phyloP scores from a whole-genome alignment of 2,113 vertebrate species.

The Eurystomus gularis region DNA sequence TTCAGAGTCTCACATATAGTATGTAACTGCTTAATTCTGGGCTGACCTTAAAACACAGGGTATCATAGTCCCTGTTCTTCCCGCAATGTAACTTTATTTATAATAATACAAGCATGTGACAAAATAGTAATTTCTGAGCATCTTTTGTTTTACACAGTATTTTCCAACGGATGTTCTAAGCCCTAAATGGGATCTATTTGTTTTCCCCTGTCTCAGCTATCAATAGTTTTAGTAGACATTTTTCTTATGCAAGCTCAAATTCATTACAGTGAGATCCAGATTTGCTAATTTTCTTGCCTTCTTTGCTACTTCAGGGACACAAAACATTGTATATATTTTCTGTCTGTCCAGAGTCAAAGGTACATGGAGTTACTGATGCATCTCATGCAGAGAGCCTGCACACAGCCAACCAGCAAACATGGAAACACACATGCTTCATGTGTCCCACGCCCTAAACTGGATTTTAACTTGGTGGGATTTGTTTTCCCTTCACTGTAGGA shows the following conservation, averaged over 20 bases:
- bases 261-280: not conserved
- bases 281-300: not conserved
- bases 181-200: not conserved
- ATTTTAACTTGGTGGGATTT: not conserved
- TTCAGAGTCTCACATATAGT: not conserved
- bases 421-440: accelerated
- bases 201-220: not conserved
- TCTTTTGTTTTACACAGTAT: not conserved
- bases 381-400: too few relatives aligned
- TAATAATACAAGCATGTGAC: not conserved
- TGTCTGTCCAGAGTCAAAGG: not conserved
- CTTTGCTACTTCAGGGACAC: not conserved
- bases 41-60: not conserved
- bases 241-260: not conserved
- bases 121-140: not conserved
- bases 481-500: not conserved
- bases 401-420: not conserved
- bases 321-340: not conserved
- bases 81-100: not conserved
- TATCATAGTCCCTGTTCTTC: not conserved
- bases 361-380: not conserved
- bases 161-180: not conserved
- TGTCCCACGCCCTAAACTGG: not conserved
- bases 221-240: not conserved
- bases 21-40: not conserved